These are phyloP conservation scores for Thymelicus acteon DNA, from an alignment of 2,888 invertebrate genomes.

Conservation along the genomic window DNA sequence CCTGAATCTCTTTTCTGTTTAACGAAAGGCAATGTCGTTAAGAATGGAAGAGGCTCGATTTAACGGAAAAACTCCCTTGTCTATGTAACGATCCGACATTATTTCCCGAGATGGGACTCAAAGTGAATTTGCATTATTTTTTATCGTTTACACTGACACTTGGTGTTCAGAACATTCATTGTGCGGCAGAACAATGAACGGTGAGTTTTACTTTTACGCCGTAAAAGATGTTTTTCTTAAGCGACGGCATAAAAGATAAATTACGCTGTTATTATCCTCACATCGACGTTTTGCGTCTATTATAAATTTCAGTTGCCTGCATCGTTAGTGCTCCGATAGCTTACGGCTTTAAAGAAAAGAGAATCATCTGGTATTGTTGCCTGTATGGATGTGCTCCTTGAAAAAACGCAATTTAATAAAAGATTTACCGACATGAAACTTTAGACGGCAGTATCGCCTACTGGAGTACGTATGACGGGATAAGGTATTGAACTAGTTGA, in stretches of 20 bases:
- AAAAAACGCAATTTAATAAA: background rate
- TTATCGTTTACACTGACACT: slow-evolving; percentile 73
- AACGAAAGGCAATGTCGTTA: slow-evolving; percentile 51
- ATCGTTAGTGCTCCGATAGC: slow-evolving; percentile 20
- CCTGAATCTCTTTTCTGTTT: slow-evolving; percentile 68
- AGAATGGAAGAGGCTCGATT: slow-evolving; percentile 69
- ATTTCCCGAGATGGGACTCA: slow-evolving; percentile 57
- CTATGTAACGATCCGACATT: slow-evolving; percentile 75
- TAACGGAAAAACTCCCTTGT: slow-evolving; percentile 77
- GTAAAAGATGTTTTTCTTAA: slow-evolving; percentile 58
- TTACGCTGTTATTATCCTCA: slow-evolving; percentile 36
- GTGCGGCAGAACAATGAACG: slow-evolving; percentile 66
- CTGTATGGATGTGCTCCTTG: background rate
- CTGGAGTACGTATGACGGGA: no score
- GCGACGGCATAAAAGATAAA: slow-evolving; percentile 45
- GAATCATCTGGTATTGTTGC: slow-evolving; percentile 35
- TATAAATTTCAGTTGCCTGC: slow-evolving; percentile 27
- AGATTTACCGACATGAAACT: no score
- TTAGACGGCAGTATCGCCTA: no score
- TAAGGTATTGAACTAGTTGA: no score
- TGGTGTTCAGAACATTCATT: slow-evolving; percentile 63
- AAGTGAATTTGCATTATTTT: slow-evolving; percentile 81
- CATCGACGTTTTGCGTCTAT: slow-evolving; percentile 34
- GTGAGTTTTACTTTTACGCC: slow-evolving; percentile 66
- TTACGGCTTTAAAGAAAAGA: slow-evolving; percentile 3